Evolutionary conservation across 2,113 vertebrate genomes (phyloP), one percentile per base, ranked within the genome.

Genomic region (Sinosuthora webbiana): DNA sequence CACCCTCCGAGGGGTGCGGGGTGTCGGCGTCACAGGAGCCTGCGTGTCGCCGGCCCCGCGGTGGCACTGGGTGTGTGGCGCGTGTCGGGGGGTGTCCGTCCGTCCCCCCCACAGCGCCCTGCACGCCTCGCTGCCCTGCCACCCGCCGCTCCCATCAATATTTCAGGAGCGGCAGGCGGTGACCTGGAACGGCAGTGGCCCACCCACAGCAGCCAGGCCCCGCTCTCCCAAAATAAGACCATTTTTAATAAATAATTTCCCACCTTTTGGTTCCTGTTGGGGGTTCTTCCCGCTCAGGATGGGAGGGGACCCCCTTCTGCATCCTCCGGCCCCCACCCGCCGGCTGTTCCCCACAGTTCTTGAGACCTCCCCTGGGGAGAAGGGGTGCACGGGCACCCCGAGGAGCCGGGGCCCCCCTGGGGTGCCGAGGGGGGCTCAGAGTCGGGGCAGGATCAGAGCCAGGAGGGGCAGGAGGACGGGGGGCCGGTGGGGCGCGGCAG

Each of bases 171-270:
- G 60, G 96, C 97, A 96, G 97, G 97, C 91, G n/a, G 91, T 97
- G 98, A 97, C 97, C 97, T 97, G 98, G 97, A 98, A 97, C 96
- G 94, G 84, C 93, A 56, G 69, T 11, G 22, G n/a, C 56, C 23
- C 50, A 18, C 35, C 35, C 9, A 30, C 93, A 73, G 78, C 69
- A 91, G 91, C 74, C 50, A 63, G 91, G 82, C 77, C 50, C 60
- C 1, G 42, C 78, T 70, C 64, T 97, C 95, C 90, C 97, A 97
- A 98, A 98, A 98, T 98, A 98, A 98, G 97, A 98, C 96, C 97
- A 97, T 97, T 98, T 98, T 98, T 98, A 98, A 98, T 98, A 98
- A 98, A 98, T 94, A 97, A 95, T 97, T 94, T 89, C 90, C 96
- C 96, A 93, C 95, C 95, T 94, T 74, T 93, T 76, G 84, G 95